Conservation (phyloP, 2,113 vertebrate species). For the Sylvietta virens region DNA sequence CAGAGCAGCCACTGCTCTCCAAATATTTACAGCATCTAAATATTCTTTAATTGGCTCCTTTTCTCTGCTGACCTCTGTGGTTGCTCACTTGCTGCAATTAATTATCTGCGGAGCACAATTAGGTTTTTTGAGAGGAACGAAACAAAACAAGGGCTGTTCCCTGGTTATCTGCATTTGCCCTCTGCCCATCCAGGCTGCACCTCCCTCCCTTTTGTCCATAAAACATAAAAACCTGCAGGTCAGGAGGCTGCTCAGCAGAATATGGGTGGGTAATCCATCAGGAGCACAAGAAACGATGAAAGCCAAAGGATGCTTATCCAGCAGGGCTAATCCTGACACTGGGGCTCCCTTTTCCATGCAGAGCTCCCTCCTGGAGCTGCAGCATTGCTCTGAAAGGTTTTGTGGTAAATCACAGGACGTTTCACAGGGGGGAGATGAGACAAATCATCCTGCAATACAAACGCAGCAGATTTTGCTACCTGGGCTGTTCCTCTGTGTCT, state of each 20-base stretch:
- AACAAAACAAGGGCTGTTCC: too few relatives aligned
- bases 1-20: background rate
- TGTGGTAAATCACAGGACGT: background rate
- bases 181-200: background rate
- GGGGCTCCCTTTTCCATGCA: background rate
- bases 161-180: background rate
- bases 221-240: fast-evolving
- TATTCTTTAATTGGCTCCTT: background rate
- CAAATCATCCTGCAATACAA: background rate
- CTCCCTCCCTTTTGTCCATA: background rate
- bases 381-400: background rate
- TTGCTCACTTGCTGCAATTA: background rate
- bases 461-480: background rate
- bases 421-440: background rate
- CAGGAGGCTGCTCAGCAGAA: background rate
- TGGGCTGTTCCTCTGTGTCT: background rate
- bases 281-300: background rate
- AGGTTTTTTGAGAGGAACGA: background rate
- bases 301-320: background rate
- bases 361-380: background rate
- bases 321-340: background rate
- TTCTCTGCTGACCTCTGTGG: background rate
- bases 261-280: background rate
- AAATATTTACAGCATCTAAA: background rate
- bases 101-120: background rate